phyloP scores from a whole-genome alignment of 2,888 invertebrate species.

The Trachelus tabidus region DNA sequence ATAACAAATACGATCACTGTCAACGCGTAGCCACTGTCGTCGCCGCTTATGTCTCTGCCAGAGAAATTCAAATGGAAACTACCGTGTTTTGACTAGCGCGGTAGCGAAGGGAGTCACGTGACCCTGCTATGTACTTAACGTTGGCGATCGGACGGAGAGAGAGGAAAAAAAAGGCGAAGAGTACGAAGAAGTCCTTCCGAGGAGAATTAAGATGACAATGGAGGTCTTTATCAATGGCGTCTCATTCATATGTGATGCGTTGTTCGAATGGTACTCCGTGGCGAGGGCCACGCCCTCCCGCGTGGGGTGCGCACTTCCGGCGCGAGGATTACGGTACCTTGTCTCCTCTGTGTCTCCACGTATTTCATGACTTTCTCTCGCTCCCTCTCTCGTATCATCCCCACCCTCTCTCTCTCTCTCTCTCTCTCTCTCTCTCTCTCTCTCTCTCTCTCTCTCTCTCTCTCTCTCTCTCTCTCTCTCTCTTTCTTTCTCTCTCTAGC shows the following conservation, averaged over 20 bases:
- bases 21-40: no score
- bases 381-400: slow-evolving; percentile 13
- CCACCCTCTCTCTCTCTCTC: not conserved
- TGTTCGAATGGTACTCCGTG: slow-evolving; percentile 14
- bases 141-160: not conserved
- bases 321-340: slow-evolving; percentile 41
- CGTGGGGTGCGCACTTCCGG: slow-evolving; percentile 54
- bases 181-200: slow-evolving; percentile 10
- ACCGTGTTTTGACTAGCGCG: no score
- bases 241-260: slow-evolving; percentile 20
- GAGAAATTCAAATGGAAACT: no score
- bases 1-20: no score
- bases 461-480: no score
- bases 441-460: slow-evolving; percentile 8
- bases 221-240: slow-evolving; percentile 20
- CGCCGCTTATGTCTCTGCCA: no score
- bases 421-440: slow-evolving; percentile 8
- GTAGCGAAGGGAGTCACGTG: no score
- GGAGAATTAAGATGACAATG: slow-evolving; percentile 29
- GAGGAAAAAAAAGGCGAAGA: slow-evolving; percentile 27
- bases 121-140: no score
- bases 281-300: slow-evolving; percentile 52
- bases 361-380: slow-evolving; percentile 14
- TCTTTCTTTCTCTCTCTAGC: slow-evolving; percentile 3
- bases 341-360: slow-evolving; percentile 8